A percentile compares a stretch with the other conserved stretches of the same genome.
These are phyloP conservation scores for Agrotis puta DNA, from an alignment of 2,888 invertebrate genomes.

Conservation along the genomic window DNA sequence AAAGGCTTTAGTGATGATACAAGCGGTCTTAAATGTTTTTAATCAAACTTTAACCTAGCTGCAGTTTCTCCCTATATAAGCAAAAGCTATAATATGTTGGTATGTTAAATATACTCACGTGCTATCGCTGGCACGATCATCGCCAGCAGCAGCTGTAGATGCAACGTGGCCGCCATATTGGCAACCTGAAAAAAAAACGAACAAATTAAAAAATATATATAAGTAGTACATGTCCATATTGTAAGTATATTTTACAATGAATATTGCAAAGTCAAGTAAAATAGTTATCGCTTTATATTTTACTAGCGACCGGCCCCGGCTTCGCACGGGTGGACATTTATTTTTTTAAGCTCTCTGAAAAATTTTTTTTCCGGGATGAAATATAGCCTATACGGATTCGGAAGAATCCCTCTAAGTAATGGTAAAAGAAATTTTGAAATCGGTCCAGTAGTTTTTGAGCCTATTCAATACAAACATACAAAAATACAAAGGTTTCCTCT, in stretches of 20 bases:
- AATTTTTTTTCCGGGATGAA: too few relatives aligned
- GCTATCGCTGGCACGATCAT: constrained; percentile 72
- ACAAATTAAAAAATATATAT: constrained; percentile 29
- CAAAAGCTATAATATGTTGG: neutral
- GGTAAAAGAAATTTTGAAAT: too few relatives aligned
- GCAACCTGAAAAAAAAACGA: constrained; percentile 70
- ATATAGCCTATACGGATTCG: too few relatives aligned
- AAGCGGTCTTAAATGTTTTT: neutral
- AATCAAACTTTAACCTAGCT: neutral
- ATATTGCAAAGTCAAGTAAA: neutral
- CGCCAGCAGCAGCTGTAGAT: constrained; percentile 73
- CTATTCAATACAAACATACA: too few relatives aligned
- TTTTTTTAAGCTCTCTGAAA: too few relatives aligned
- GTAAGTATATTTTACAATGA: neutral
- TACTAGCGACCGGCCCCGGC: too few relatives aligned
- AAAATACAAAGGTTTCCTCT: too few relatives aligned
- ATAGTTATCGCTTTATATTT: neutral
- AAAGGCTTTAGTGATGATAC: neutral
- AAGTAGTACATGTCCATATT: neutral
- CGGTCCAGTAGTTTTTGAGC: too few relatives aligned
- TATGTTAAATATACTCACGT: constrained; percentile 69
- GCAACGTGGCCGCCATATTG: constrained; percentile 71
- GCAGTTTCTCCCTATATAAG: neutral
- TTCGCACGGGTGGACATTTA: too few relatives aligned
- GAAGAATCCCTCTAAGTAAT: too few relatives aligned